Evolutionary conservation across 2,113 vertebrate genomes (phyloP).

Genomic region (Pelecanoides urinatrix): DNA sequence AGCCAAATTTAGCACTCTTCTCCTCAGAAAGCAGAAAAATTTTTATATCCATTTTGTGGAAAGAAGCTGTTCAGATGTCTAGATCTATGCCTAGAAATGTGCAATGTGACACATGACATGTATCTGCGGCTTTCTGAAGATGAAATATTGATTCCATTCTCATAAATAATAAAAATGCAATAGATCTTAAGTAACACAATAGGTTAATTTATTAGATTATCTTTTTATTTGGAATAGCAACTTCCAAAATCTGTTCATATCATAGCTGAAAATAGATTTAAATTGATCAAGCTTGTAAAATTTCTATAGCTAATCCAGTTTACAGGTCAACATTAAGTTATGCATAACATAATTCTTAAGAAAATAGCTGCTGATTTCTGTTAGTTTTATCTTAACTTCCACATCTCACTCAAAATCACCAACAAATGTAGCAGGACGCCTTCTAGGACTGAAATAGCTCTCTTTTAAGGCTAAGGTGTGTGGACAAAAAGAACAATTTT

Average conservation of each 20-base stretch:
- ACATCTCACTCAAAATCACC: neutral
- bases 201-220: neutral
- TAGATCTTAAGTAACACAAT: neutral
- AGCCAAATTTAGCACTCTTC: neutral
- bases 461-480: neutral
- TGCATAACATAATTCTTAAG: neutral
- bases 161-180: neutral
- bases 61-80: neutral
- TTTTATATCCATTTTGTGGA: neutral
- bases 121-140: neutral
- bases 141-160: neutral
- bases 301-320: neutral
- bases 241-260: neutral
- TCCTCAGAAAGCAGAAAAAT: neutral
- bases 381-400: neutral
- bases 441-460: neutral
- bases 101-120: neutral
- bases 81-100: neutral
- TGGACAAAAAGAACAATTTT: neutral
- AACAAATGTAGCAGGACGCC: neutral
- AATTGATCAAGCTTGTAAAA: neutral
- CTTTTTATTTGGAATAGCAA: neutral
- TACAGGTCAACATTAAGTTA: neutral
- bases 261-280: neutral
- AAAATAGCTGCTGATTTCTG: neutral